phyloP scores from a whole-genome alignment of 2,797 vertebrate genomes.

The Chloroceryle inda region DNA sequence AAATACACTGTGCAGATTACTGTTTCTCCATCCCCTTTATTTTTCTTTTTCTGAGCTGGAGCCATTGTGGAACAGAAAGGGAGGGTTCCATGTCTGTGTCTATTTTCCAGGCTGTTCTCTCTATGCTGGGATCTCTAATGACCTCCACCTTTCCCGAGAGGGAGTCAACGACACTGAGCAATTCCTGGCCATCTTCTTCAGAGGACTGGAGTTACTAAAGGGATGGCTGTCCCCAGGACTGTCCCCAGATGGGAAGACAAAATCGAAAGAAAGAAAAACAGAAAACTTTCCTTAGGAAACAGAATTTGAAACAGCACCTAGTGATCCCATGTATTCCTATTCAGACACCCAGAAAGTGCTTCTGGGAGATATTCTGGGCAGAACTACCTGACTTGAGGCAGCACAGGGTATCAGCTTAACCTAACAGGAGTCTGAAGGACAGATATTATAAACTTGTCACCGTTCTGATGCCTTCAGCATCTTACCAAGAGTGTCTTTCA shows the following conservation, averaged over 20 bases:
- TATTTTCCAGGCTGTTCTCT: neutral
- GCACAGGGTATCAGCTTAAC: neutral
- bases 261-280: neutral
- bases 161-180: neutral
- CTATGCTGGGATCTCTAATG: neutral
- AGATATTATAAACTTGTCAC: neutral
- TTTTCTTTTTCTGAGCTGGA: neutral
- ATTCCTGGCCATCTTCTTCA: neutral
- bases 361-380: neutral
- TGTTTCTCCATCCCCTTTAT: rapidly evolving
- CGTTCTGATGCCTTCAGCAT: neutral
- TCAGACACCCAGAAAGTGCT: neutral
- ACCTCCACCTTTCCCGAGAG: neutral
- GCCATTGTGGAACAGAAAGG: neutral
- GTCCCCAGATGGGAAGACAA: neutral
- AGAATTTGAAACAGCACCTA: neutral
- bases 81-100: neutral
- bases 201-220: neutral
- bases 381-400: neutral
- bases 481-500: neutral
- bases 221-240: neutral
- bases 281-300: neutral
- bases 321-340: neutral
- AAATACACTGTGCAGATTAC: neutral
- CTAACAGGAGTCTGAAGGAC: neutral